Base-by-base conservation (phyloP, 2,888 invertebrate genomes). In the Microctonus hyperodae region DNA sequence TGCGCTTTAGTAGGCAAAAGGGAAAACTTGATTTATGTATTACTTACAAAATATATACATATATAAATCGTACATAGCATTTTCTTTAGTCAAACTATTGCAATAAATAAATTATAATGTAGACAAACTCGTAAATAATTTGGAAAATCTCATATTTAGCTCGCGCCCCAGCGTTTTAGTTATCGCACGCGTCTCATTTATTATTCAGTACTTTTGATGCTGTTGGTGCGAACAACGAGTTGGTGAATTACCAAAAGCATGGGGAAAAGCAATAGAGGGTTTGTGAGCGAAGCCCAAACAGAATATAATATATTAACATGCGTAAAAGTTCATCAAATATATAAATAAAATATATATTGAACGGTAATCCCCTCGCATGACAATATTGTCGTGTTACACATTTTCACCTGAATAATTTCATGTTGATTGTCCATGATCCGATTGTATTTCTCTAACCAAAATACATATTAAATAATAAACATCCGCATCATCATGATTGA, bases 1-100 rank as follows among this genome's bases (percentile, higher is more conserved):
- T 60, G 60, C 44, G 60, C 60, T 60, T 60, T 60, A 53, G 55
- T 53, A 67, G 66, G 57, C 55, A 56, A 44, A 62, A 48, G 55
- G 61, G 25, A 58, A 59, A 65, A 59, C 53, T 28, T 13, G 51
- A 53, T 51, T 51, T 16, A 33, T 57, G 23, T 48, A 58, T n/a
- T 50, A 25, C 44, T 25, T 44, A 40, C 9, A 37, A 16, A n/a
- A n/a, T n/a, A 40, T 23, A n/a, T 58, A 37, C 22, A 60, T 60
- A 37, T 44, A 23, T 50, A 0, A 35, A 11, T 28, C 28, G 23
- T 50, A 33, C 28, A 61, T n/a, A 22, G 25, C 16, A 57, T 33
- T 33, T 57, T 35, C 33, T 35, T 33, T 35, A 11, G 35, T 20
- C 13, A 35, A 57, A 35, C 16, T 57, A 37, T 9, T 13, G 28